Evolutionary conservation across 2,888 invertebrate species (phyloP).

Genomic region (Scotopteryx bipunctaria): DNA sequence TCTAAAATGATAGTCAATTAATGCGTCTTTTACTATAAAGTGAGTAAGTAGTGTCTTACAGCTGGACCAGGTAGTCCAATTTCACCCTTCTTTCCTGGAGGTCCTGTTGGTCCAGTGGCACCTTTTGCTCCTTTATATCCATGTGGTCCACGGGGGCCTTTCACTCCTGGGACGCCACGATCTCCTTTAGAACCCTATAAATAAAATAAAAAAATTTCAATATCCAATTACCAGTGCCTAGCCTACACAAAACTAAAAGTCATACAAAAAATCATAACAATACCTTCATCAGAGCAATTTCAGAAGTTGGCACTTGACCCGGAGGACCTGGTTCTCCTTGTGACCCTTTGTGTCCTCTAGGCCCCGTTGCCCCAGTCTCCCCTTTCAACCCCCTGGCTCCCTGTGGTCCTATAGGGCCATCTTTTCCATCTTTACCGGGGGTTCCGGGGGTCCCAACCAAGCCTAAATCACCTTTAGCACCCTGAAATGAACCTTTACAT

Average conservation of each 20-base stretch:
- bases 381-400: constrained; percentile 86
- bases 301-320: constrained; percentile 44
- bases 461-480: constrained; percentile 88
- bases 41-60: constrained; percentile 34
- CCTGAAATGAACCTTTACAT: constrained; percentile 61
- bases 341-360: constrained; percentile 84
- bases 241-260: no score
- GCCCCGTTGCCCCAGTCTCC: constrained; percentile 60
- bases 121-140: constrained; percentile 65
- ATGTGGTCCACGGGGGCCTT: constrained; percentile 62
- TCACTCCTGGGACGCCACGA: constrained; percentile 39
- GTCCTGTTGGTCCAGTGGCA: constrained; percentile 38
- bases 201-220: constrained; percentile 5
- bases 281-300: constrained; percentile 46
- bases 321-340: constrained; percentile 54
- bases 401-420: constrained; percentile 82
- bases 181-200: constrained; percentile 47
- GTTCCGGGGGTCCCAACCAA: constrained; percentile 53
- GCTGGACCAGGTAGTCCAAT: constrained; percentile 35
- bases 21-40: no score
- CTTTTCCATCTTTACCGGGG: constrained; percentile 31
- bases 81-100: constrained; percentile 33
- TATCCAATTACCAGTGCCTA: no score
- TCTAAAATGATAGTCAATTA: no score
- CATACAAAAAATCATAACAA: no score